Evolutionary conservation across 2,797 vertebrate species (phyloP).

Genomic region (Semotilus atromaculatus): DNA sequence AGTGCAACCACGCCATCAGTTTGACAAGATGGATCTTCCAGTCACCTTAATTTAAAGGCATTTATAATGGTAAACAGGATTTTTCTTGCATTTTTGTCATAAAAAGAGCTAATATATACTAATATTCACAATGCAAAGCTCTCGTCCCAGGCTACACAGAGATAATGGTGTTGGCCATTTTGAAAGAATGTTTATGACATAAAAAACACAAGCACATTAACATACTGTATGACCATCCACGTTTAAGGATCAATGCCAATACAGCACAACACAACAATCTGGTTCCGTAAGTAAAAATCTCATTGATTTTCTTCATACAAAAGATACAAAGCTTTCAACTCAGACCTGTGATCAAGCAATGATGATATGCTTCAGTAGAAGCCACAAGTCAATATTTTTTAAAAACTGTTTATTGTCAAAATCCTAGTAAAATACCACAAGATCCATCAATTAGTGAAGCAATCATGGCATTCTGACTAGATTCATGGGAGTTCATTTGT

Average conservation of each 20-base stretch:
- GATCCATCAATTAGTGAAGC: background rate
- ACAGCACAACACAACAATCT: background rate
- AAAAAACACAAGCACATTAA: background rate
- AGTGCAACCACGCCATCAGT: background rate
- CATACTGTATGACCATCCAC: background rate
- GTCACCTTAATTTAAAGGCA: background rate
- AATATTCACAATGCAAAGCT: background rate
- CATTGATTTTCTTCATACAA: background rate
- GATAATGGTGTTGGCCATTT: background rate
- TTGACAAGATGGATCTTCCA: background rate
- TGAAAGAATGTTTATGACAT: background rate
- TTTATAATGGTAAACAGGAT: background rate
- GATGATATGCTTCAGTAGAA: background rate
- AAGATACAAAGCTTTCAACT: background rate
- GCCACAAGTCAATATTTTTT: background rate
- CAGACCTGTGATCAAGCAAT: too few species aligned
- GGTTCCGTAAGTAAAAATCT: background rate
- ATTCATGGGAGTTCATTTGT: background rate
- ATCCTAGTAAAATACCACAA: background rate
- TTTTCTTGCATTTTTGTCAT: background rate
- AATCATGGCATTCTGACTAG: background rate
- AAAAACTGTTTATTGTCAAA: background rate
- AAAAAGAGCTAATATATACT: background rate
- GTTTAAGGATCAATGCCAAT: background rate
- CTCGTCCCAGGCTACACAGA: background rate